Evolutionary conservation across 2,113 vertebrate genomes (phyloP).

Genomic region (Ptilorrhoa leucosticta): DNA sequence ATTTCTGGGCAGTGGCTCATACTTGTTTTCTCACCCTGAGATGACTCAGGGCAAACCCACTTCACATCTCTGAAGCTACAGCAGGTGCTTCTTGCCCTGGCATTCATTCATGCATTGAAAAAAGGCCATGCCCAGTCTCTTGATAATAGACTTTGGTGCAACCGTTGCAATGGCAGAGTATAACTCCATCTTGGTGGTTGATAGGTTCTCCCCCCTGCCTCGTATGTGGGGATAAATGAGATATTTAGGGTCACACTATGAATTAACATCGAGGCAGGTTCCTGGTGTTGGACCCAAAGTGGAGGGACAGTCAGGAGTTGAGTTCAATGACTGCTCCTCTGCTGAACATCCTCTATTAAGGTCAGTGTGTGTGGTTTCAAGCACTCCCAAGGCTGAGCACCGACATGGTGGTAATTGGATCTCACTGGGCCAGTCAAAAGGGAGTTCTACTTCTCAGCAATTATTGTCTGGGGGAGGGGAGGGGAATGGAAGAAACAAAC

Average conservation of each 20-base stretch:
- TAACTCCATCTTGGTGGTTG: background rate
- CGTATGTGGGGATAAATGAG: rapidly evolving
- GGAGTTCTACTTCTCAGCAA: background rate
- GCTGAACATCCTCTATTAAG: background rate
- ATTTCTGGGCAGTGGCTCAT: background rate
- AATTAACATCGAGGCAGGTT: background rate
- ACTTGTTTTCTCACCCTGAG: background rate
- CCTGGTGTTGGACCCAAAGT: background rate
- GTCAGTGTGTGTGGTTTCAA: background rate
- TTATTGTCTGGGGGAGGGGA: background rate
- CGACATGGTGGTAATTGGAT: background rate
- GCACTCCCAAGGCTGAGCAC: background rate
- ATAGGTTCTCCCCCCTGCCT: background rate
- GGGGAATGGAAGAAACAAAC: background rate
- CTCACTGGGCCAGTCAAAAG: background rate
- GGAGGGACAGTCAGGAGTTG: background rate
- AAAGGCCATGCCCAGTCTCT: background rate
- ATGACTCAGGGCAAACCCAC: background rate
- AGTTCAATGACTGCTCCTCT: background rate
- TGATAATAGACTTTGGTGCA: background rate
- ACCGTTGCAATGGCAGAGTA: background rate
- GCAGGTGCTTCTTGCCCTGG: background rate
- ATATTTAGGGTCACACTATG: background rate
- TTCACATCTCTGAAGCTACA: background rate
- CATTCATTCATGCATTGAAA: background rate